These are phyloP conservation scores for Pitangus sulphuratus DNA, from an alignment of 2,797 vertebrate genomes.

Conservation along the genomic window DNA sequence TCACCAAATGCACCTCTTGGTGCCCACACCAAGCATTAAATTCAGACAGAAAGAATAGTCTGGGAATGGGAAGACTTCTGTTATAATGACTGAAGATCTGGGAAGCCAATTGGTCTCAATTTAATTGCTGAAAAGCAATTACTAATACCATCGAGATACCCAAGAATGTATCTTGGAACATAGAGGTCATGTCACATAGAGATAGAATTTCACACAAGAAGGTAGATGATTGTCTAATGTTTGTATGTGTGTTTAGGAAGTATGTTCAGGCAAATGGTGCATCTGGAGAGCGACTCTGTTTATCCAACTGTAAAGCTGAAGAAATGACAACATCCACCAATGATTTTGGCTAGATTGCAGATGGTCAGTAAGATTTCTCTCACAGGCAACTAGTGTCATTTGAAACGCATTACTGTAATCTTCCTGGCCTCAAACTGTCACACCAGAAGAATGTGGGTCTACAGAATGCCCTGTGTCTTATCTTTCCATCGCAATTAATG, in stretches of 20 bases:
- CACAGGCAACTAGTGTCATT: not conserved
- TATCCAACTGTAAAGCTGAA: not conserved
- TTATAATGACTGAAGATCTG: not conserved
- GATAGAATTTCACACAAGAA: not conserved
- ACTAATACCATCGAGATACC: not conserved
- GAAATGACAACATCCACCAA: not conserved
- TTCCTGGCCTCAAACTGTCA: not conserved
- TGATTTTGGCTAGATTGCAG: not conserved
- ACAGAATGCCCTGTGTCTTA: not conserved
- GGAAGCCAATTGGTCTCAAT: not conserved
- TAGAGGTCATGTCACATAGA: not conserved
- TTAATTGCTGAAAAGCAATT: not conserved
- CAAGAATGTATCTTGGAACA: not conserved
- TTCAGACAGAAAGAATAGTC: not conserved
- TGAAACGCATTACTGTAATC: constrained; percentile 16
- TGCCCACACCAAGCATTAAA: not conserved
- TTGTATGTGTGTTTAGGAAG: not conserved
- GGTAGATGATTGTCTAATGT: not conserved
- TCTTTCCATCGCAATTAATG: not conserved
- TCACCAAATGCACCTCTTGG: not conserved
- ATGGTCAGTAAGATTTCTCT: not conserved
- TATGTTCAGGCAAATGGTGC: not conserved
- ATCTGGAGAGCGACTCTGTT: not conserved
- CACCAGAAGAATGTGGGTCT: not conserved
- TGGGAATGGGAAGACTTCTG: not conserved